Base-by-base conservation (phyloP, 2,888 invertebrate species). In the Parochlus steinenii region DNA sequence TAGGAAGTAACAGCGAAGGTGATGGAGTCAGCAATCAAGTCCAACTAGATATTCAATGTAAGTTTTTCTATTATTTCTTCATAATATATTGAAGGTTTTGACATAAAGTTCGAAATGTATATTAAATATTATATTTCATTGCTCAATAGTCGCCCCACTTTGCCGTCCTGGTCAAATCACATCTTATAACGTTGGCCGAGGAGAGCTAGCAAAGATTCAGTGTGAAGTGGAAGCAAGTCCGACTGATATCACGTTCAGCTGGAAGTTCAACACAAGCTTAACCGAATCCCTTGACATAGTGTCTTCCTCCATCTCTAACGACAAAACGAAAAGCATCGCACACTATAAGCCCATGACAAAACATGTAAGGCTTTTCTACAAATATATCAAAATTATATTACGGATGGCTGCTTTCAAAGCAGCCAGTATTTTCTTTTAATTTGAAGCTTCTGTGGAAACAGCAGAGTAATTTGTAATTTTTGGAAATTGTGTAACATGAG, bases 11-110 rank as follows among this genome's bases (percentile, higher is more conserved):
- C 61, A 74, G 74, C 40, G 86, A 87, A 56, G 89, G 89, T 27
- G 81, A 83, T 45, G 82, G 86, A 2, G 77, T 80, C 44, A 87
- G 86, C 58, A 86, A 87, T 57, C 70, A 79, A 2, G 76, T 87
- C 18, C 73, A 76, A 33, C 62, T 89, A 45, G 82, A 83, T 58
- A 75, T 89, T 40, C 74, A 80, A 67, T 87, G 89, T 89, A 65
- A 79, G 79, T 67, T 24, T n/a, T 14, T 25, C 6, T 27, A 10
- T 8, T 27, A 11, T 27, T 51, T 54, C 41, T 25, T 15, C 15
- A 17, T 36, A 23, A 18, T n/a, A 33, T 31, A 29, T 32, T 35
- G 20, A n/a, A n/a, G n/a, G n/a, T n/a, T n/a, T n/a, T n/a, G n/a
- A n/a, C n/a, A n/a, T n/a, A n/a, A n/a, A n/a, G 14, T 15, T 30